These are phyloP conservation scores for Ceyx melanurus DNA, from an alignment of 2,113 vertebrate genomes.

Conservation along the genomic window DNA sequence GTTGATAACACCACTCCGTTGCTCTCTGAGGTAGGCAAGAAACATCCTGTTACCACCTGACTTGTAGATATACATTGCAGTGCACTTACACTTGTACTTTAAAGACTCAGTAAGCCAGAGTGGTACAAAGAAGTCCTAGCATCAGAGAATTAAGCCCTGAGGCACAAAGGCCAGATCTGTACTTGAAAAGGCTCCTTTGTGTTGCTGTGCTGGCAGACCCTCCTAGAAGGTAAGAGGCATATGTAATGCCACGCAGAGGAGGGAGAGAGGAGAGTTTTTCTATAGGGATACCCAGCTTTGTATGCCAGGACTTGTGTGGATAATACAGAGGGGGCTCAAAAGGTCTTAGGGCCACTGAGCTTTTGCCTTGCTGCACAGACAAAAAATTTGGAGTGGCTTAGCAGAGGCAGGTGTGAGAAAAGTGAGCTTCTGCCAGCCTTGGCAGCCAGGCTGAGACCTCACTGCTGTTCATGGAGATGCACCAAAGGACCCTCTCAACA, in stretches of 20 bases:
- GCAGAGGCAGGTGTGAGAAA: not conserved
- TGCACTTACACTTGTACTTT: constrained; percentile 46
- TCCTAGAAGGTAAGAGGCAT: not conserved
- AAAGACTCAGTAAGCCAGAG: constrained; percentile 18
- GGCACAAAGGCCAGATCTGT: constrained; percentile 54
- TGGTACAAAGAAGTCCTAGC: constrained; percentile 31
- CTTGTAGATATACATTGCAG: not conserved
- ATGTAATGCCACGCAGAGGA: not conserved
- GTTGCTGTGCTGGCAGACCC: constrained; percentile 22
- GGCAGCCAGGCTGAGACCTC: not conserved
- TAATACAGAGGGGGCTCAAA: not conserved
- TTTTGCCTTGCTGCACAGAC: not conserved
- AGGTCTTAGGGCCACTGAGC: not conserved
- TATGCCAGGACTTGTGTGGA: not conserved
- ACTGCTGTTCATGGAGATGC: fast-evolving
- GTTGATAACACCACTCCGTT: not conserved
- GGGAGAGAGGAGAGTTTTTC: not conserved
- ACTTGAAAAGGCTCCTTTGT: constrained; percentile 52
- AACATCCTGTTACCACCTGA: constrained; percentile 45
- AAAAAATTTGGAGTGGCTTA: not conserved
- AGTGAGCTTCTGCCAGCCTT: not conserved
- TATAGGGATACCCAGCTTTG: not conserved
- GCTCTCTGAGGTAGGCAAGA: constrained; percentile 50
- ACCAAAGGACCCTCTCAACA: not conserved
- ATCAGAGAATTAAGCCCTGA: constrained; percentile 58